These are phyloP conservation scores for Leptatherina wallacei DNA, from an alignment of 2,797 vertebrate species.

Conservation along the genomic window DNA sequence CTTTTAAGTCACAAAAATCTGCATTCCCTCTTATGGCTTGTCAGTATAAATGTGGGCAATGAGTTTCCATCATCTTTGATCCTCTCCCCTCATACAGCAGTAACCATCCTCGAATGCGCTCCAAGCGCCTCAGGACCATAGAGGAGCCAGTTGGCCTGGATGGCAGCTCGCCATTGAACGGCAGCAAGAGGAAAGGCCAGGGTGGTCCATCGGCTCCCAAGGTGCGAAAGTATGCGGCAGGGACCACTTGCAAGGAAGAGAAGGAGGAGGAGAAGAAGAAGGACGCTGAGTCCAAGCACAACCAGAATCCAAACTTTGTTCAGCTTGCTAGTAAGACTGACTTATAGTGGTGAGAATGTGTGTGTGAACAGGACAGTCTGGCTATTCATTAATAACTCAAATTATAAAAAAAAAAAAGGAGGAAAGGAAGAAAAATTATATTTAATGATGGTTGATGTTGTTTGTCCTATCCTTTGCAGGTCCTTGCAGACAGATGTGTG, in stretches of 20 bases:
- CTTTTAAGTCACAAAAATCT: constrained; percentile 26
- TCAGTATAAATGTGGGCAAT: constrained; percentile 16
- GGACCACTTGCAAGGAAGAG: constrained; percentile 53
- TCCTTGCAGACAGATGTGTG: constrained; percentile 84
- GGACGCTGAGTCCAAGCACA: constrained; percentile 76
- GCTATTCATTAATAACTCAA: background rate
- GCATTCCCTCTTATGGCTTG: constrained; percentile 56
- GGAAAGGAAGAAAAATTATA: background rate
- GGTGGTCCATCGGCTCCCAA: constrained; percentile 74
- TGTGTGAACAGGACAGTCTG: constrained; percentile 2
- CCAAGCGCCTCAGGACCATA: constrained; percentile 90
- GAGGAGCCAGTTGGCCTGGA: constrained; percentile 82
- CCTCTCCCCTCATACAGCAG: constrained; percentile 45
- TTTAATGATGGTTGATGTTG: constrained; percentile 2
- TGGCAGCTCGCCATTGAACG: constrained; percentile 45
- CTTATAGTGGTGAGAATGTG: background rate
- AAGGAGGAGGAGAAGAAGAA: constrained; percentile 66
- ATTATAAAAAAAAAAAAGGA: background rate
- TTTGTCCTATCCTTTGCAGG: constrained; percentile 54
- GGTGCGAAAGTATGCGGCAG: constrained; percentile 75
- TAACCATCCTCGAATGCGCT: constrained; percentile 86
- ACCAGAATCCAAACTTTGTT: constrained; percentile 71
- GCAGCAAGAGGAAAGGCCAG: constrained; percentile 69
- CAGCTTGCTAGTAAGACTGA: constrained; percentile 85
- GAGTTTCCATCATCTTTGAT: constrained; percentile 8